Evolutionary conservation across 2,797 vertebrate species (phyloP), one percentile per base, ranked within the genome.

Genomic region (Acestrorhynchus altus): DNA sequence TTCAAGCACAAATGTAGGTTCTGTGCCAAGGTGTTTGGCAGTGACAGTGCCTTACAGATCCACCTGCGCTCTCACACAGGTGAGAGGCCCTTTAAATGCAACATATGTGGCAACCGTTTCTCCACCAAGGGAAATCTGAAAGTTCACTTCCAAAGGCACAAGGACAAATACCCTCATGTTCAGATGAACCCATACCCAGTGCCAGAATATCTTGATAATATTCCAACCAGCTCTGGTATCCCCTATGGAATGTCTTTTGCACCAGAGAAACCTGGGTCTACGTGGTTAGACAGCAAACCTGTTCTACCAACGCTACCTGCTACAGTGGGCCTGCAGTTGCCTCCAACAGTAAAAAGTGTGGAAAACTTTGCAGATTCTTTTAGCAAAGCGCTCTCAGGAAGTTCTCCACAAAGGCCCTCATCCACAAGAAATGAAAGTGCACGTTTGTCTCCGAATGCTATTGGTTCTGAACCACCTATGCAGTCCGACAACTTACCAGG

Each of bases 141-240:
- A 91, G 98, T 99, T 83, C 98, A 99, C 91, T 99, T 99, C 87
- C 98, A 99, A 92, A 93, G 98, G 89, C 98, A 99, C 84, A 98
- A 96, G 91, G 98, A 99, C 79, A 99, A 98, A 91, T 98, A 99
- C 79, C 98, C 98, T 66, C 96, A 98, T 77, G 96, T 99, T 88
- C 97, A 98, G 89, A 99, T 99, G 98, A 99, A 99, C 83, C 98
- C 97, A 20, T 98, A 99, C 85, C 98, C 98, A 0, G 98, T 99
- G 84, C 98, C 98, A 70, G 98, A 99, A 90, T 98, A 99, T 92
- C 95, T 99, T 74, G 98, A 99, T 91, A 98, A 95, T 0, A 95
- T 99, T 88, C 98, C 98, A 89, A 98, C 98, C 40, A 97, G 92
- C 88, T 96, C 96, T 76, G 98, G 93, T 79, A 96, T 99, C 86